Percentiles rank a stretch among this genome's conserved stretches.
These are phyloP conservation scores for Pachyramphus minor DNA, from an alignment of 2,113 vertebrate species.

Conservation along the genomic window DNA sequence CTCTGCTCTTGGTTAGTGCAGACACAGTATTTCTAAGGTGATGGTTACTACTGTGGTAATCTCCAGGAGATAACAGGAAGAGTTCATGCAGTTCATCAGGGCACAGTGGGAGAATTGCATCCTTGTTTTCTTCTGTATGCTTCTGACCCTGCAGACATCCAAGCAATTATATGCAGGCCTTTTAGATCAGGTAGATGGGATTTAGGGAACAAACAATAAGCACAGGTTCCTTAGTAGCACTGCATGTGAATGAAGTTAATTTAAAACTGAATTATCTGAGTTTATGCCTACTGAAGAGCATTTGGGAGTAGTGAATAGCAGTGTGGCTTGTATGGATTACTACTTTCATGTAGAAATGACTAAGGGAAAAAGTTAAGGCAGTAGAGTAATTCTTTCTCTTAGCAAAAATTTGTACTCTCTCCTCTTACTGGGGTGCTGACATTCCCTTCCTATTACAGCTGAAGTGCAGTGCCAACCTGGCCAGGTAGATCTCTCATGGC, in stretches of 20 bases:
- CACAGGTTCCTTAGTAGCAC: not conserved
- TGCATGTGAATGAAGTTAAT: not conserved
- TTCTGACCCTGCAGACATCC: not conserved
- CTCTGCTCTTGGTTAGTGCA: not conserved
- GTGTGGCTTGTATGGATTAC: not conserved
- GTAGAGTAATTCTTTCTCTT: not conserved
- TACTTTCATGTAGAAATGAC: not conserved
- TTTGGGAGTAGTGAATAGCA: not conserved
- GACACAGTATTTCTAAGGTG: not conserved
- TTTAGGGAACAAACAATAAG: not conserved
- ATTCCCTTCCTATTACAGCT: not conserved
- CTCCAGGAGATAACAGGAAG: not conserved
- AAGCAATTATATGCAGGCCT: not conserved
- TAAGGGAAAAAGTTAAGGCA: not conserved
- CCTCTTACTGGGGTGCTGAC: not conserved
- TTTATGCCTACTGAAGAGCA: not conserved
- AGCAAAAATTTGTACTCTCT: not conserved
- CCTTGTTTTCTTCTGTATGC: not conserved
- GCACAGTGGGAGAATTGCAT: not conserved
- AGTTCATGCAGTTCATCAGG: not conserved
- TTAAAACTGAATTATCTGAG: not conserved
- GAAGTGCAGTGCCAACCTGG: not conserved
- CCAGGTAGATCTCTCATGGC: not conserved
- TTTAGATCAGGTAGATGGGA: not conserved
- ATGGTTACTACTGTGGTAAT: not conserved